Evolutionary conservation across 1,140 invertebrate species (phyloP), one percentile per base, ranked within the genome.

Genomic region (Lordiphosa collinella): DNA sequence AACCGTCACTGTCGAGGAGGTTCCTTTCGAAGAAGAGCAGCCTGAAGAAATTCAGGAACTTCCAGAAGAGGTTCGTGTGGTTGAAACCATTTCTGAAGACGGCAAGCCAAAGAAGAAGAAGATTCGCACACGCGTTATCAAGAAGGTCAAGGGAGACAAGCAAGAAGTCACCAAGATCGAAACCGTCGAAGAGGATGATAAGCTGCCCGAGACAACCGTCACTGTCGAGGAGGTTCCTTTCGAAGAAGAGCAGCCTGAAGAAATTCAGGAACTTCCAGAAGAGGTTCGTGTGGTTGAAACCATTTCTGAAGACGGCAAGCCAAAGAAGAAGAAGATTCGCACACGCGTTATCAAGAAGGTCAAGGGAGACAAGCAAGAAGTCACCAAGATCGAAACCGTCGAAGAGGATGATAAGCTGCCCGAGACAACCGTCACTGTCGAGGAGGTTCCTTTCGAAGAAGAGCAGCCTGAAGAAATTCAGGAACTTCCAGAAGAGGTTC

Each of bases 341-440:
- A n/a, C n/a, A n/a, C n/a, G 18, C 4, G 43, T 44, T 2, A 44
- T 44, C 43, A 44, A 44, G 43, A 44, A 44, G 43, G 43, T 44
- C 22, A 44, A 44, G 43, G 41, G 43, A 9, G 43, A 44, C 25
- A 44, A 44, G 9, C 43, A 44, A 16, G 43, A 44, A 31, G 22
- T 44, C 43, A 44, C 43, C 43, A 44, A 44, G 43, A 44, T 44
- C 43, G 25, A 31, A 13, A 44, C 43, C 6, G 43, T 44, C 43
- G 43, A 44, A 13, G 43, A 44, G 12, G 43, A 44, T 31, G 43
- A 44, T 18, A 44, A 44, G 5, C 3, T 0, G 2, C 4, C 43
- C 0, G 43, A 44, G 4, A 44, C 43, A 3, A 44, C 43, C 0
- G 43, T 44, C 43, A 44, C 43, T 9, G 43, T 44, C 4, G 43